phyloP scores from a whole-genome alignment of 2,113 vertebrate species.

The Acanthisitta chloris region DNA sequence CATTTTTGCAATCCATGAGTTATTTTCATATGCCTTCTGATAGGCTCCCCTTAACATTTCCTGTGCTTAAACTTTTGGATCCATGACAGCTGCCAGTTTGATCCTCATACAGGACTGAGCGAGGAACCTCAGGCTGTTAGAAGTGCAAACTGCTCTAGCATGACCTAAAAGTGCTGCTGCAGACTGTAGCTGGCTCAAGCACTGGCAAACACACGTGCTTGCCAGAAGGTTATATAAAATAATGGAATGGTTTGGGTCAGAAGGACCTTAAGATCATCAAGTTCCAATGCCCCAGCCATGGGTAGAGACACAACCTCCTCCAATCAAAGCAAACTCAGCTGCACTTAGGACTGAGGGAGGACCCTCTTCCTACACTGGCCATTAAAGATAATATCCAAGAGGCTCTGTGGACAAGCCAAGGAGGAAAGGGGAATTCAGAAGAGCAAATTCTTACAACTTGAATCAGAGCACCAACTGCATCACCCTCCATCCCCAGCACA shows the following conservation, averaged over 20 bases:
- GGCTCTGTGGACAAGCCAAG: background rate
- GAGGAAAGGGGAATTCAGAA: background rate
- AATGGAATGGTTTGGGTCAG: background rate
- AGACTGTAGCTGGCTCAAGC: background rate
- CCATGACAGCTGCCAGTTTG: background rate
- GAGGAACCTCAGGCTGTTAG: background rate
- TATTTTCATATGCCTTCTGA: background rate
- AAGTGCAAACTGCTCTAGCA: background rate
- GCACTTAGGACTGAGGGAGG: background rate
- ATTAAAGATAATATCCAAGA: no score
- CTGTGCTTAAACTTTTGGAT: background rate
- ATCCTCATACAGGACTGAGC: background rate
- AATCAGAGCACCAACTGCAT: background rate
- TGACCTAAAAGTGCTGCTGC: background rate
- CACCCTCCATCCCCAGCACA: background rate
- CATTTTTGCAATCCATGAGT: background rate
- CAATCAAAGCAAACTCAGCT: background rate
- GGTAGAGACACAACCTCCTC: background rate
- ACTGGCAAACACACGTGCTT: background rate
- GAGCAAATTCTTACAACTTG: background rate
- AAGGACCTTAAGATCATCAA: background rate
- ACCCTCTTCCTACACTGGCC: background rate
- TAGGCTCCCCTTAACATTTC: background rate
- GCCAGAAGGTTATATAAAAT: background rate
- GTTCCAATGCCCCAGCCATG: rapidly evolving